These are phyloP conservation scores for Homalodisca vitripennis DNA, from an alignment of 1,140 invertebrate species.

Conservation along the genomic window DNA sequence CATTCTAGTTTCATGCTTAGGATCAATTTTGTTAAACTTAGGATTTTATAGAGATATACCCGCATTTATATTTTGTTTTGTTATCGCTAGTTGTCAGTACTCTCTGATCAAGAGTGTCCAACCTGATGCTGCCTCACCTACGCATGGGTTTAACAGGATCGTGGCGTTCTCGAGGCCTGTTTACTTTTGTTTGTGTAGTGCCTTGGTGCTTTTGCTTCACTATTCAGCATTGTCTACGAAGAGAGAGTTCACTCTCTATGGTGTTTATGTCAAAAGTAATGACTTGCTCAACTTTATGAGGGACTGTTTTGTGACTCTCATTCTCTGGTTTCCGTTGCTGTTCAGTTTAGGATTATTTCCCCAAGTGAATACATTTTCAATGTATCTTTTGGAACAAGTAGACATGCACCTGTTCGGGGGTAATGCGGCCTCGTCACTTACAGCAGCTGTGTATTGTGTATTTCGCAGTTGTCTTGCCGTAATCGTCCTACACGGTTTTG, in stretches of 20 bases:
- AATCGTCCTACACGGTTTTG: constrained; percentile 82
- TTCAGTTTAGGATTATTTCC: constrained; percentile 95
- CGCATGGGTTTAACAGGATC: constrained; percentile 96
- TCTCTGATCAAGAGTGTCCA: constrained; percentile 98
- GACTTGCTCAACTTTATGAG: constrained; percentile 65
- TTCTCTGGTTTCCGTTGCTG: constrained; percentile 88
- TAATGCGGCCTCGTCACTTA: constrained; percentile 88
- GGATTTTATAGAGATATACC: constrained; percentile 90
- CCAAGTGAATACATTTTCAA: constrained; percentile 94
- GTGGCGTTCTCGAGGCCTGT: constrained; percentile 92
- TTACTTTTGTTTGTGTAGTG: constrained; percentile 89
- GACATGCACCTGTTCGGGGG: constrained; percentile 98
- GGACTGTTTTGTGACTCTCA: constrained; percentile 73
- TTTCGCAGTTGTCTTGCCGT: constrained; percentile 78
- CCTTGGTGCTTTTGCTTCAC: constrained; percentile 70
- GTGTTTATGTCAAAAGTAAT: constrained; percentile 67
- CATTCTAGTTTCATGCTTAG: constrained; percentile 81
- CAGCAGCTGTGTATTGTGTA: constrained; percentile 82
- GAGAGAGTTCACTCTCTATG: constrained; percentile 66
- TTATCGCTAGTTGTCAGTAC: constrained; percentile 96
- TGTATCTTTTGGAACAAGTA: constrained; percentile 93
- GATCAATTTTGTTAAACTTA: constrained; percentile 77
- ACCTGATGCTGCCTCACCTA: constrained; percentile 96
- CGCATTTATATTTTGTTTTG: constrained; percentile 94
- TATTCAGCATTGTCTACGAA: constrained; percentile 51